phyloP scores from a whole-genome alignment of 2,797 vertebrate species.

The Mormyrus proboscirostris region DNA sequence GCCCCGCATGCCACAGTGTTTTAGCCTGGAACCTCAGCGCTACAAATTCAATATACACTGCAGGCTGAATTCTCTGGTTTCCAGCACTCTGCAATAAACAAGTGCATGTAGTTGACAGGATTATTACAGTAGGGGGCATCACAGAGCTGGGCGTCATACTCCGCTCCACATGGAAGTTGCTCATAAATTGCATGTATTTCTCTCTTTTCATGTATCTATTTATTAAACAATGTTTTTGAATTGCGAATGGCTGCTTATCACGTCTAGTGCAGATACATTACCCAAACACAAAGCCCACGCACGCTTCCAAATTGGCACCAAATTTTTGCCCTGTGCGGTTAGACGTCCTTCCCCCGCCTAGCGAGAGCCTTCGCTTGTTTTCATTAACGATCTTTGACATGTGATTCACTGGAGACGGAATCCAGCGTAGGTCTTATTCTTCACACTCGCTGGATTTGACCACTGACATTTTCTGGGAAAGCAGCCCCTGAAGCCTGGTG shows the following conservation, averaged over 20 bases:
- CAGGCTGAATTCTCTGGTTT: neutral
- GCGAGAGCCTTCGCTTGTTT: slow-evolving; percentile 51
- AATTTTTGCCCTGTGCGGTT: slow-evolving; percentile 43
- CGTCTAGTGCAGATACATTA: neutral
- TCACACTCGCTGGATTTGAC: slow-evolving; percentile 41
- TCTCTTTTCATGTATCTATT: neutral
- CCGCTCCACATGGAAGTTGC: neutral
- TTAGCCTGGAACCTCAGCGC: neutral
- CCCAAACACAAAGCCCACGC: neutral
- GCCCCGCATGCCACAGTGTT: neutral
- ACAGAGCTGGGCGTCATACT: neutral
- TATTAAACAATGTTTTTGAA: neutral
- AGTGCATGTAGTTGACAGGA: neutral
- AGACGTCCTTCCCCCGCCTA: slow-evolving; percentile 55
- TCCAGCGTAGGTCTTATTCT: slow-evolving; percentile 49
- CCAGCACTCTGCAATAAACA: neutral
- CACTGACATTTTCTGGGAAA: slow-evolving; percentile 45
- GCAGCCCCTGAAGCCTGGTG: slow-evolving; percentile 36
- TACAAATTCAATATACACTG: neutral
- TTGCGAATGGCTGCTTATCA: neutral
- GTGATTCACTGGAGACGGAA: slow-evolving; percentile 43
- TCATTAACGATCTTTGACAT: slow-evolving; percentile 50
- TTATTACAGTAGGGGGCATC: neutral
- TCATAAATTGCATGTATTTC: neutral
- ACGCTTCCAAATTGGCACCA: slow-evolving; percentile 35